A percentile compares a stretch with the other conserved stretches of the same genome.
phyloP scores from a whole-genome alignment of 2,113 vertebrate species.

The Micronisus gabar region DNA sequence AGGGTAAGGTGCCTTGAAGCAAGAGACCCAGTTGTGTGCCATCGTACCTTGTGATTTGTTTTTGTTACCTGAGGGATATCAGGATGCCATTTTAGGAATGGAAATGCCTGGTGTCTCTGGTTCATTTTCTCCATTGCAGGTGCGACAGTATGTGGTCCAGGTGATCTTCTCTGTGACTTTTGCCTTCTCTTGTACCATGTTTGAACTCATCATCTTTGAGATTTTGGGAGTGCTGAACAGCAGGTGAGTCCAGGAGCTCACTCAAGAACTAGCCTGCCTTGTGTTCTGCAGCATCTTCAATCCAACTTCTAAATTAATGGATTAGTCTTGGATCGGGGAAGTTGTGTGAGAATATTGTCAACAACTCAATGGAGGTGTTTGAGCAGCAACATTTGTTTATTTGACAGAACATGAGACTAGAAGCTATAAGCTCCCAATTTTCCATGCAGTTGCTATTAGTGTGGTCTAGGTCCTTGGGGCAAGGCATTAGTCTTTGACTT shows the following conservation, averaged over 20 bases:
- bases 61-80: background rate
- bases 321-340: background rate
- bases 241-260: conserved; percentile 76
- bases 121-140: conserved; percentile 69
- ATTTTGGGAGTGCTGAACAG: conserved; percentile 93
- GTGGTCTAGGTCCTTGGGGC: background rate
- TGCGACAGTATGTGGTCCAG: conserved; percentile 94
- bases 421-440: background rate
- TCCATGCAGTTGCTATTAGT: background rate
- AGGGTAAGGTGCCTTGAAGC: background rate
- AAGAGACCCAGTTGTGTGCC: background rate
- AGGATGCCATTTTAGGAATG: background rate
- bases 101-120: background rate
- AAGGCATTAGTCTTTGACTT: background rate
- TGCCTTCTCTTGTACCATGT: conserved; percentile 99
- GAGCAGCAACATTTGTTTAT: background rate
- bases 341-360: background rate
- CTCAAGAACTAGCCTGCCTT: background rate
- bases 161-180: conserved; percentile 98
- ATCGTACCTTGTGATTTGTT: background rate
- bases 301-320: background rate
- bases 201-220: conserved; percentile 99
- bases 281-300: background rate
- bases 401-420: background rate
- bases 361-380: background rate